Evolutionary conservation across 2,797 vertebrate species (phyloP).

Genomic region (Malurus leucopterus): DNA sequence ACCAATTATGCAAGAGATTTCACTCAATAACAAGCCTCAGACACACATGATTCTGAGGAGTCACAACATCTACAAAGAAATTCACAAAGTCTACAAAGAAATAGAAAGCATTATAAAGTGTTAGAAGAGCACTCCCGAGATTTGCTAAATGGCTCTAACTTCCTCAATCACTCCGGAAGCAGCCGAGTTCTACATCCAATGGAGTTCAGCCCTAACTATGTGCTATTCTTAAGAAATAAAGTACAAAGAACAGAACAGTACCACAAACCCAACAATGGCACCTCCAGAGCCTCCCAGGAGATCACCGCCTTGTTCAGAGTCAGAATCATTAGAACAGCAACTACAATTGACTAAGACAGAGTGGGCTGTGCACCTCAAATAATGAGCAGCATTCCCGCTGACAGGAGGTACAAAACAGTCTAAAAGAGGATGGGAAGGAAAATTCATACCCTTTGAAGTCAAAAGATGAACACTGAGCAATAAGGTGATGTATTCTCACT

Average conservation of each 20-base stretch:
- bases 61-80: background rate
- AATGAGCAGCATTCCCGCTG: background rate
- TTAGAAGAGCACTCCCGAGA: background rate
- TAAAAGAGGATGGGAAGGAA: conserved; percentile 8
- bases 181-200: background rate
- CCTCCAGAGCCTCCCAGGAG: conserved; percentile 24
- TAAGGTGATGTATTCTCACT: background rate
- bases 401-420: conserved; percentile 13
- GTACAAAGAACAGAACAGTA: background rate
- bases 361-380: conserved; percentile 5
- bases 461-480: background rate
- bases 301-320: background rate
- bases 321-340: conserved; percentile 3
- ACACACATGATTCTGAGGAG: background rate
- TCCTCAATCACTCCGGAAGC: background rate
- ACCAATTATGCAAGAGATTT: background rate
- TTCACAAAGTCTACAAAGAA: background rate
- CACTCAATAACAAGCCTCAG: background rate
- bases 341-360: conserved; percentile 17
- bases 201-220: background rate
- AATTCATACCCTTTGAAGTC: conserved; percentile 2
- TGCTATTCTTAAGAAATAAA: background rate
- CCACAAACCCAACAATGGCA: background rate
- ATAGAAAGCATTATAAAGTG: background rate
- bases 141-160: background rate